phyloP scores from a whole-genome alignment of 2,797 vertebrate genomes.

The Gymnothorax javanicus region DNA sequence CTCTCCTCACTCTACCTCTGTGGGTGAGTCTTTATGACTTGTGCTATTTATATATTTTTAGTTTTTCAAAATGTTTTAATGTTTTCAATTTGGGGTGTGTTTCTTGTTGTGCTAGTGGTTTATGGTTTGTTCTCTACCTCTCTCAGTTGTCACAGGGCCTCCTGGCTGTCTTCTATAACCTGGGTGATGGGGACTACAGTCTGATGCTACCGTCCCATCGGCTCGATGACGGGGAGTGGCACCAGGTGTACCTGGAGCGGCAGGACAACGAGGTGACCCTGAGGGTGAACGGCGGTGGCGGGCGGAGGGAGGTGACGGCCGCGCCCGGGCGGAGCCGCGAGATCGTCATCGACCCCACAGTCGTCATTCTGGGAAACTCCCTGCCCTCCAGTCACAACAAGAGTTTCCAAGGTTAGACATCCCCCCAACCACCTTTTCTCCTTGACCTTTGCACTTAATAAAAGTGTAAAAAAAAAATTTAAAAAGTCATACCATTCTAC shows the following conservation, averaged over 20 bases:
- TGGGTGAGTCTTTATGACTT: too few relatives aligned
- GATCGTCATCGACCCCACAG: conserved; percentile 78
- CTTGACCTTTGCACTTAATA: neutral
- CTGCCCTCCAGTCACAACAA: conserved; percentile 75
- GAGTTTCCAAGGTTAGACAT: conserved; percentile 82
- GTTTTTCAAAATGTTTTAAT: too few relatives aligned
- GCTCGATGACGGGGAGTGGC: conserved; percentile 87
- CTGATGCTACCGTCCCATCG: conserved; percentile 79
- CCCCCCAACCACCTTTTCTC: too few relatives aligned
- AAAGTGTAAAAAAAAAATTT: neutral
- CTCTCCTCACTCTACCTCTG: too few relatives aligned
- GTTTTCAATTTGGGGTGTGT: too few relatives aligned
- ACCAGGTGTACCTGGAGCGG: conserved; percentile 79
- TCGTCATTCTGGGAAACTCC: conserved; percentile 80
- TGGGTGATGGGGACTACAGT: conserved; percentile 83
- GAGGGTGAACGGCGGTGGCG: conserved; percentile 80
- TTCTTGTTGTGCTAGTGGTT: too few relatives aligned
- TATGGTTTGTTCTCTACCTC: neutral
- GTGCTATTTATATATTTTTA: too few relatives aligned
- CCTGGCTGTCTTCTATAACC: conserved; percentile 80
- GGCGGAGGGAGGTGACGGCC: conserved; percentile 76
- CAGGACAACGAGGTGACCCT: conserved; percentile 85
- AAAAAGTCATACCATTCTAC: too few relatives aligned
- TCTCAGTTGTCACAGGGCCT: conserved; percentile 77
- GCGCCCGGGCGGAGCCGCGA: conserved; percentile 75